Percentiles rank a stretch among this genome's conserved stretches.
phyloP scores from a whole-genome alignment of 2,797 vertebrate genomes.

The Danio aesculapii region DNA sequence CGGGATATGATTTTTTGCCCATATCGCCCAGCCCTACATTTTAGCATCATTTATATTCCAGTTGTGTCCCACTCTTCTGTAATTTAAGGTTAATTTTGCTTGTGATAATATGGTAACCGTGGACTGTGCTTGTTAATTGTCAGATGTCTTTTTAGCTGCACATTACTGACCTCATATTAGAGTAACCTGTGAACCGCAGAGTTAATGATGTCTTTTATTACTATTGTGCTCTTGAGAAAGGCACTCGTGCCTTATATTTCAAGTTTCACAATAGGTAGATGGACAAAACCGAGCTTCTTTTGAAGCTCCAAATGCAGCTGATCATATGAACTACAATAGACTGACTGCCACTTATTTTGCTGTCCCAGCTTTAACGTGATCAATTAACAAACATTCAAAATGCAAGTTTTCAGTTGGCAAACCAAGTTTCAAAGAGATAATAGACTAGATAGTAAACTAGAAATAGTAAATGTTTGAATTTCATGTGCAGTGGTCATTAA shows the following conservation, averaged over 20 bases:
- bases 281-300: not conserved
- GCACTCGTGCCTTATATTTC: not conserved
- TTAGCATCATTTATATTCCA: too few species aligned
- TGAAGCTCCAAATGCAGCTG: not conserved
- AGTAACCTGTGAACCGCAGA: constrained; percentile 1
- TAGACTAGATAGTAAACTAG: too few species aligned
- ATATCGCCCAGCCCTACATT: too few species aligned
- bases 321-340: not conserved
- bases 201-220: constrained; percentile 26
- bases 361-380: too few species aligned
- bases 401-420: too few species aligned
- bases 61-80: not conserved
- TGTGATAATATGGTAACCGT: not conserved
- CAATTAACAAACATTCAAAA: too few species aligned
- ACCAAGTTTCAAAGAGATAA: too few species aligned
- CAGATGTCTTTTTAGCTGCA: constrained; percentile 5
- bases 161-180: not conserved
- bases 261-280: not conserved
- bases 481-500: too few species aligned
- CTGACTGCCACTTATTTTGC: too few species aligned
- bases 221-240: constrained; percentile 11
- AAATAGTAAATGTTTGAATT: too few species aligned
- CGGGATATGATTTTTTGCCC: too few species aligned
- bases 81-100: not conserved
- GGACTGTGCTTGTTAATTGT: not conserved